These are phyloP conservation scores for Tetrapedia diversipes DNA, from an alignment of 2,888 invertebrate genomes.

Conservation along the genomic window DNA sequence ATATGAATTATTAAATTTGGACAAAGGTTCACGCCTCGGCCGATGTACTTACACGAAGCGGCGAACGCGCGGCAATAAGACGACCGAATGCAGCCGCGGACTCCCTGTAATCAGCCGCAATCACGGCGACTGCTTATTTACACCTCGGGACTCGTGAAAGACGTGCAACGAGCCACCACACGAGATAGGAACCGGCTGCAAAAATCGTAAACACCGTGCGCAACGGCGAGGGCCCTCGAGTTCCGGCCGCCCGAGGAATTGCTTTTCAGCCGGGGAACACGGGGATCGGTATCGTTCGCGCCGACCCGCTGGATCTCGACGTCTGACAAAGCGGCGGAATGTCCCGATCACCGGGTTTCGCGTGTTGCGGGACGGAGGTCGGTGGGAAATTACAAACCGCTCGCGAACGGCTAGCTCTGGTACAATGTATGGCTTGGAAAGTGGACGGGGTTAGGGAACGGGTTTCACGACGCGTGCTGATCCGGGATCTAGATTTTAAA, in stretches of 20 bases:
- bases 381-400: neutral
- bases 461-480: too few relatives aligned
- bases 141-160: conserved; percentile 73
- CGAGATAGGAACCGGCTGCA: conserved; percentile 71
- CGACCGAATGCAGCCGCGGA: conserved; percentile 56
- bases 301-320: neutral
- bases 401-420: too few relatives aligned
- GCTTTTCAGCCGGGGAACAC: conserved; percentile 19
- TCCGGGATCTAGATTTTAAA: too few relatives aligned
- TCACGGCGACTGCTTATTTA: conserved; percentile 79
- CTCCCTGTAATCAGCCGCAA: conserved; percentile 79
- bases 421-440: neutral
- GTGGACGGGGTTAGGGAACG: too few relatives aligned
- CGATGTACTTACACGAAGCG: conserved; percentile 47
- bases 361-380: neutral
- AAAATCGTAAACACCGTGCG: conserved; percentile 77
- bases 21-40: conserved; percentile 68
- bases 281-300: conserved; percentile 25
- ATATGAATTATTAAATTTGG: conserved; percentile 72
- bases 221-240: conserved; percentile 32
- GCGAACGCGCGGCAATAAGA: conserved; percentile 60
- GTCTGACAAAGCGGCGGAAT: neutral
- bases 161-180: conserved; percentile 65
- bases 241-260: conserved; percentile 53
- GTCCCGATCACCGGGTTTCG: conserved; percentile 2